Base-by-base conservation (phyloP, 2,888 invertebrate species). In the Zeuzera pyrina region DNA sequence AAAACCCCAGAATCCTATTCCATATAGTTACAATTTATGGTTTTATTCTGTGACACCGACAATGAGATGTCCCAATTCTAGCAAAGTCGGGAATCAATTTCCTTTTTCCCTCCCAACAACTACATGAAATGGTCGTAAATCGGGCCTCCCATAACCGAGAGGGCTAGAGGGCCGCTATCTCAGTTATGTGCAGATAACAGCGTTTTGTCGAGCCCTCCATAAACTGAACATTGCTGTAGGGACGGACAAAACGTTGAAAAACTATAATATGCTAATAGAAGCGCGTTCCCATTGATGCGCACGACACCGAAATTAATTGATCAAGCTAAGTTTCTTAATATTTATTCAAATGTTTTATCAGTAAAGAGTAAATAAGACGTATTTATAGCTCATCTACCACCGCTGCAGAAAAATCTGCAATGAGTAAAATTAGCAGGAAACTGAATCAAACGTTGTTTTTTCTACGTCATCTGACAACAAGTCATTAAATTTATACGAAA, bases 241-340 rank as follows among this genome's bases (percentile, higher is more conserved):
- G 16, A 47, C 45, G 57, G 51, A 49, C 47, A 43, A 49, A 52
- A 43, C 52, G 47, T 47, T 50, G 54, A 63, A 65, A 64, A 63
- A 65, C 65, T 65, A 58, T 59, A 57, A 59, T 57, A 65, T 65
- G 65, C 47, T 46, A 65, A 65, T 62, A 45, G 42, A 41, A 41
- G 31, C 1, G 15, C 12, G 56, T 47, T 37, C 42, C 35, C 61
- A 38, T 49, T 52, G 43, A 41, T 22, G 4, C 5, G 30, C 38
- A 41, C 8, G 11, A 46, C 47, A 29, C 30, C n/a, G n/a, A n/a
- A n/a, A n/a, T n/a, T n/a, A n/a, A n/a, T n/a, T n/a, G n/a, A n/a
- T n/a, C n/a, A n/a, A n/a, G n/a, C n/a, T n/a, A n/a, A n/a, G n/a
- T n/a, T n/a, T n/a, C n/a, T n/a, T n/a, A n/a, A n/a, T n/a, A n/a